Base-by-base conservation (phyloP, 2,113 vertebrate genomes). In the Ictalurus punctatus region DNA sequence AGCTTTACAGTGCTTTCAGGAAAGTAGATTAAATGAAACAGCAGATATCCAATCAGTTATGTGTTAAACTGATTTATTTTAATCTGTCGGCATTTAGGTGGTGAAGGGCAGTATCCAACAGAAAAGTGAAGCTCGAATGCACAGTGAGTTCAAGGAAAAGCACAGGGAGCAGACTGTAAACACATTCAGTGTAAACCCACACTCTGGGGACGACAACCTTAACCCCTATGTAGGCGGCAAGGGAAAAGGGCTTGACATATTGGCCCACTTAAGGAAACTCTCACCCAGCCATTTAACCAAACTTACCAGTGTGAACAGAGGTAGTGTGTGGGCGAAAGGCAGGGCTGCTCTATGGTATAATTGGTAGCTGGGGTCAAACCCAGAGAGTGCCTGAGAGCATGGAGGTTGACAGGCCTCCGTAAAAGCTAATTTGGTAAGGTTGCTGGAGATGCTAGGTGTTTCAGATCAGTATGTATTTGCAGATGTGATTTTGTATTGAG, bases 301-400 rank as follows among this genome's bases (percentile, higher is more conserved):
- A 86, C 87, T 73, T 59, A 85, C 52, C 61, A 80, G 67, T 86
- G 54, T 86, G 83, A 86, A 69, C 67, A 44, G 84, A 59, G 88
- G 23, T 63, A 59, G 65, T n/a, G 65, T 61, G 87, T 12, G 84
- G 65, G 83, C 37, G 78, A 85, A 25, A 85, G 34, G 54, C 76
- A 56, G n/a, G 54, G 27, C 54, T 80, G 69, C 86, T 9, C 48
- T 34, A 74, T 89, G 84, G 80, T 54, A 89, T 92, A 93, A 93
- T 93, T 93, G 93, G 91, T 88, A 82, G 88, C 83, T 54, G 71
- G 88, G 93, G 92, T 93, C 93, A 91, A 58, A 88, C 87, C 91
- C 83, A 63, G 59, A 82, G 86, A 92, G 90, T 74, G 69, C 30
- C 25, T 19, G 30, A 59, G 84, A 80, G 84, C 30, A 69, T 65